Conservation (phyloP, 2,888 invertebrate species). For the Caenorhabditis sp. region DNA sequence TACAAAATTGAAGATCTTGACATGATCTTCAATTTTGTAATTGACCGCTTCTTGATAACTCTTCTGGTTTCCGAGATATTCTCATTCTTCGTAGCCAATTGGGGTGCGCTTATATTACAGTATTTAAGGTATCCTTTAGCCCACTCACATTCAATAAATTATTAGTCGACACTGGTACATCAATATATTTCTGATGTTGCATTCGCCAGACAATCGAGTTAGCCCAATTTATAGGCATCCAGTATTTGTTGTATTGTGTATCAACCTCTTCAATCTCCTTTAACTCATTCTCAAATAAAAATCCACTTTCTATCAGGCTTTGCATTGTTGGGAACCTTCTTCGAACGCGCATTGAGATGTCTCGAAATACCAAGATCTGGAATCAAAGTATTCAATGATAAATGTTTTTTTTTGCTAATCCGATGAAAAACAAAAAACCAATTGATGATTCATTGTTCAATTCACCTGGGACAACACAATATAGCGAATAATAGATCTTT, state of each 20-base stretch:
- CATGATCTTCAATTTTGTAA: no score
- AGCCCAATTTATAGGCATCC: neutral
- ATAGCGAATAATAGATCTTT: constrained; percentile 50
- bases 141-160: constrained; percentile 33
- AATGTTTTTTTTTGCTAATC: neutral
- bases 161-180: constrained; percentile 34
- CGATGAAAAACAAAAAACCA: neutral
- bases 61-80: no score
- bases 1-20: no score
- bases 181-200: constrained; percentile 38
- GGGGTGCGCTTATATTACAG: no score
- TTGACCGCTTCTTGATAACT: no score
- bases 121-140: neutral
- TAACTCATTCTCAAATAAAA: constrained; percentile 48
- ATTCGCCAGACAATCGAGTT: neutral
- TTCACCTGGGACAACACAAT: constrained; percentile 40
- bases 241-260: constrained; percentile 37
- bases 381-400: neutral
- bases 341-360: constrained; percentile 60
- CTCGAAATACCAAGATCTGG: constrained; percentile 59
- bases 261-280: constrained; percentile 45
- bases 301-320: constrained; percentile 46
- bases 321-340: constrained; percentile 57
- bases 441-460: no score
- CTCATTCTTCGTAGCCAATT: no score